Base-by-base conservation (phyloP, 2,888 invertebrate species). In the Conomelus anceps region DNA sequence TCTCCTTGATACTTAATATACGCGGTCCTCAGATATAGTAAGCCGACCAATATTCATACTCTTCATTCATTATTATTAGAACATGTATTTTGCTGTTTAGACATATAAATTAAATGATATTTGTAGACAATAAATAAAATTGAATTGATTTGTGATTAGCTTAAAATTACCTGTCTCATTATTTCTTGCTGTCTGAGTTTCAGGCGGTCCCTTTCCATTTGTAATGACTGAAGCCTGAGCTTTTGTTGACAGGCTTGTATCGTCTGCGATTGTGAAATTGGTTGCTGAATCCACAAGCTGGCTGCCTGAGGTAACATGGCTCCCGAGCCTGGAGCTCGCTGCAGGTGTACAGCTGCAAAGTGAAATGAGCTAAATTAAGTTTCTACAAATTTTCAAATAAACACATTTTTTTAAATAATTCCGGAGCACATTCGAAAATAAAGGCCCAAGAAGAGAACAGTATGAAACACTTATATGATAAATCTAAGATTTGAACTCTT, bases 101-200 rank as follows among this genome's bases (percentile, higher is more conserved):
- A n/a, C n/a, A n/a, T n/a, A n/a, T n/a, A n/a, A n/a, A n/a, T n/a
- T n/a, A n/a, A n/a, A n/a, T n/a, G n/a, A n/a, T n/a, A n/a, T n/a
- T n/a, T n/a, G n/a, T n/a, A n/a, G n/a, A n/a, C n/a, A n/a, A n/a
- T 34, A 17, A 6, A 34, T 17, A 34, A 34, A 17, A 9, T 4
- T 34, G 17, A 9, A 34, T 34, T 17, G 11, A 34, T 4, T 17
- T 17, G 1, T 34, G 34, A 34, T 17, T 9, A 9, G 11, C 6
- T 17, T 24, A 17, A 26, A 88, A 91, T 92, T 94, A 97, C 97
- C 96, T 98, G 98, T 93, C 97, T 95, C 93, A 96, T 95, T 92
- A 98, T 97, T 94, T 98, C 98, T 94, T 97, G 97, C 93, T 98
- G 98, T 92, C 98, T 95, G 92, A 97, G 96, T 94, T 97, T 97